phyloP scores from a whole-genome alignment of 1,140 invertebrate genomes.

The Cephus cinctus region DNA sequence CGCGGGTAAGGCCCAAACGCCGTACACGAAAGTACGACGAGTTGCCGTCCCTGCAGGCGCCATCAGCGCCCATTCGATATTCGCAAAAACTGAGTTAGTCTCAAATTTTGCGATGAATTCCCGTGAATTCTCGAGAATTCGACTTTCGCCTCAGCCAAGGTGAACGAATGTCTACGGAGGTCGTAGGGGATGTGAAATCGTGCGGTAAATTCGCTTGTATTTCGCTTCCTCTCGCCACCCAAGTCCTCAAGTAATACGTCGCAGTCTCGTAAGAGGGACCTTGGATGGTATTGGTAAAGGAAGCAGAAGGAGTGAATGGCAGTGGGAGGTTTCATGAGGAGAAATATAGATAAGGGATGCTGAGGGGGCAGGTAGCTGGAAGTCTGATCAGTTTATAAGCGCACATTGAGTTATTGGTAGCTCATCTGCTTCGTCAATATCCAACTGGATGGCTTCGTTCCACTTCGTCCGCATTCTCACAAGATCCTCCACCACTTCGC shows the following conservation, averaged over 20 bases:
- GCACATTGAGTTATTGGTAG: constrained; percentile 52
- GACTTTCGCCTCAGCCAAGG: constrained; percentile 5
- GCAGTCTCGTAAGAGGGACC: constrained; percentile 9
- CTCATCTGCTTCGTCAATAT: constrained; percentile 48
- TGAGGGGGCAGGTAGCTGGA: constrained; percentile 21
- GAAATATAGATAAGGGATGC: constrained; percentile 11
- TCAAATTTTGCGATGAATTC: constrained; percentile 27
- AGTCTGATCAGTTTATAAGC: constrained; percentile 52
- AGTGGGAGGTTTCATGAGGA: no score
- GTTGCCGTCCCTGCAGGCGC: background rate
- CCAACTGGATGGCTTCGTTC: constrained; percentile 42
- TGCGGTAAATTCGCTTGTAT: constrained; percentile 43
- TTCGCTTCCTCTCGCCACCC: constrained; percentile 28
- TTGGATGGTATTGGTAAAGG: constrained; percentile 2
- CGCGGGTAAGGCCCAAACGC: constrained; percentile 13
- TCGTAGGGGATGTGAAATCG: constrained; percentile 41
- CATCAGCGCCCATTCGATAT: no score
- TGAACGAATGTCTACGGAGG: constrained; percentile 31
- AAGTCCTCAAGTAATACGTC: constrained; percentile 1
- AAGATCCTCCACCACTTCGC: no score
- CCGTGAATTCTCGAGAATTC: constrained; percentile 13
- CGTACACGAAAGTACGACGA: background rate
- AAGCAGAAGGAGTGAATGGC: constrained; percentile 11
- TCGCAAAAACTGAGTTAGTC: constrained; percentile 27
- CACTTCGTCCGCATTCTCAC: no score